Evolutionary conservation across 1,140 invertebrate species (phyloP).

Genomic region (Euura lappo): DNA sequence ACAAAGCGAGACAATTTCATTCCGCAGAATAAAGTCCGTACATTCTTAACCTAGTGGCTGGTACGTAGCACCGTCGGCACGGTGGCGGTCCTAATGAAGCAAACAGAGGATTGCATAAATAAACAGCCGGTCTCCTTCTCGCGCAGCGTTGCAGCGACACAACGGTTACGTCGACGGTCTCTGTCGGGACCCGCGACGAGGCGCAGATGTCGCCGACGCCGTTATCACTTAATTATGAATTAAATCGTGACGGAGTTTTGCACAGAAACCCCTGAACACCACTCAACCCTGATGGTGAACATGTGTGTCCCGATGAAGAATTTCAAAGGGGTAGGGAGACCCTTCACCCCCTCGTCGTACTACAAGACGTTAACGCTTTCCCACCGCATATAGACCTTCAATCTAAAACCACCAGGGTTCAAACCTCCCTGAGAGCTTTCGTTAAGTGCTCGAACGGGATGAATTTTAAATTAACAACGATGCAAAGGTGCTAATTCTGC

Average conservation of each 20-base stretch:
- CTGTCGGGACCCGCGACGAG: not conserved
- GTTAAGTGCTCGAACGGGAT: too few species aligned
- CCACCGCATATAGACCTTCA: not conserved
- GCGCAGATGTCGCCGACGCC: constrained; percentile 15
- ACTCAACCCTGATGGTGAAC: constrained; percentile 23
- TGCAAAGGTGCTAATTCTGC: too few species aligned
- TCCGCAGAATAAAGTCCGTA: constrained; percentile 7
- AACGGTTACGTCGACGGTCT: too few species aligned
- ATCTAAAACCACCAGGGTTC: not conserved
- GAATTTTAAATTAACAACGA: too few species aligned
- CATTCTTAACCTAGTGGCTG: constrained; percentile 8
- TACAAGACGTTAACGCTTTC: not conserved
- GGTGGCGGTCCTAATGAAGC: constrained; percentile 12
- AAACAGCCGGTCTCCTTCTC: constrained; percentile 8
- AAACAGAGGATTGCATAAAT: constrained; percentile 14
- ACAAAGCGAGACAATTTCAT: constrained; percentile 11
- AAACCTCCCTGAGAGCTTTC: not conserved
- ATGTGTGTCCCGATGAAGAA: constrained; percentile 19
- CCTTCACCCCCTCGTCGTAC: not conserved
- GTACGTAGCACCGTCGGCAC: not conserved
- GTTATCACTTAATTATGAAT: constrained; percentile 25
- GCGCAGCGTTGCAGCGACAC: not conserved
- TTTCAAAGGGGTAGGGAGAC: not conserved
- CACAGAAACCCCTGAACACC: constrained; percentile 12
- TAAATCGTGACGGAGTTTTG: constrained; percentile 14